Evolutionary conservation across 92 coral and sea anemone genomes (phyloP), one percentile per base, ranked within the genome.

Genomic region (Zoanthus sansibaricus): DNA sequence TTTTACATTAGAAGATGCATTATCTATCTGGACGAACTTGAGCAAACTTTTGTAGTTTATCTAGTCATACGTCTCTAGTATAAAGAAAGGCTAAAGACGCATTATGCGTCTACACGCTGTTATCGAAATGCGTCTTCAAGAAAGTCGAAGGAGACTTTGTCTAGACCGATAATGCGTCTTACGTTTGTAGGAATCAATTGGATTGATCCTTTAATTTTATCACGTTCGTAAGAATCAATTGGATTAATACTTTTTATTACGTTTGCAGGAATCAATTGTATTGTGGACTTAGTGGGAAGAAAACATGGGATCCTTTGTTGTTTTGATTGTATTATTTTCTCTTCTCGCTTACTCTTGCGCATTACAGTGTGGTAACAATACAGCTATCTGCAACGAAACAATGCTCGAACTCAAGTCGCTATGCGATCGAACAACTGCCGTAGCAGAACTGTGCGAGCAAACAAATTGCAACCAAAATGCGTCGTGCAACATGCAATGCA

Each of bases 401-500:
- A 70, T 66, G 13, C 21, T 62, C 12, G 85, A 66, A 66, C 25
- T 47, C 51, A 64, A 18, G 59, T 66, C 72, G 30, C 61, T 8
- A 9, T 80, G 85, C 73, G 85, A 80, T 9, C 75, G 56, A 5
- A 72, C 46, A 9, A 46, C 16, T 12, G 11, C 75, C 21, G 5
- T 80, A 7, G 33, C 47, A 3, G 75, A 20, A 61, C 58, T 80
- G 6, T 80, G 85, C 73, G 17, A 11, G 13, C 85, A 80, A 44
- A 48, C 51, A 52, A 17, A 71, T 10, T 80, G 85, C 45, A 21
- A 68, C 64, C 61, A 30, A 18, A 80, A 80, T 67, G n/a, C 62
- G n/a, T n/a, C 74, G 7, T 80, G 85, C 75, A 64, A 80, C 61
- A 80, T 80, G 85, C 56, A 66, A 17, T 80, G 85, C 85, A 66